A percentile compares a stretch with the other conserved stretches of the same genome.
Evolutionary conservation across 2,113 vertebrate genomes (phyloP).

Genomic region (Passerina amoena): DNA sequence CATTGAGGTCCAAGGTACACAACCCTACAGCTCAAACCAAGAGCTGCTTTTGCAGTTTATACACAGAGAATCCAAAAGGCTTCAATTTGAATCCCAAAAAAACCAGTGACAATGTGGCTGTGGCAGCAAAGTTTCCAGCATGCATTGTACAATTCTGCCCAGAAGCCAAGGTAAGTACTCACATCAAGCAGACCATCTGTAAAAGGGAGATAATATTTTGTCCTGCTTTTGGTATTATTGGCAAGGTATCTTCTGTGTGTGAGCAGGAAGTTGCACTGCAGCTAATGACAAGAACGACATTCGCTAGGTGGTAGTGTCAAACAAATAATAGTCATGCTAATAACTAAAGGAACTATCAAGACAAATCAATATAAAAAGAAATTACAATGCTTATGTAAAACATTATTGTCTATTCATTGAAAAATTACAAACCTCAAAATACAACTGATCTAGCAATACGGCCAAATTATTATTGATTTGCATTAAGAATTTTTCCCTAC

Average conservation of each 20-base stretch:
- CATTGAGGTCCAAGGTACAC: background rate
- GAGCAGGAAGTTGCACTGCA: background rate
- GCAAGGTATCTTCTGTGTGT: rapidly evolving
- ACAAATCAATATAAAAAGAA: slow-evolving; percentile 53
- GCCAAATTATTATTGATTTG: slow-evolving; percentile 75
- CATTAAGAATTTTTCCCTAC: slow-evolving; percentile 41
- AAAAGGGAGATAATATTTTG: background rate
- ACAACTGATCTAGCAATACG: slow-evolving; percentile 46
- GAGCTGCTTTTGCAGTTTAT: background rate
- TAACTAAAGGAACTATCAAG: slow-evolving; percentile 29
- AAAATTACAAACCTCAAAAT: slow-evolving; percentile 61
- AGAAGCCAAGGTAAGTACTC: background rate
- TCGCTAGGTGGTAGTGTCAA: slow-evolving; percentile 6
- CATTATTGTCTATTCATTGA: slow-evolving; percentile 55
- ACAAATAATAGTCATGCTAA: background rate
- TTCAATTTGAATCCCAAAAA: background rate
- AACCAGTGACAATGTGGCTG: background rate
- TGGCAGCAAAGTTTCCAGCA: background rate
- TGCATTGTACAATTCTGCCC: background rate
- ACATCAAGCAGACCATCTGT: rapidly evolving
- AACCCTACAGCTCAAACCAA: background rate
- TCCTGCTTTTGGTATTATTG: background rate
- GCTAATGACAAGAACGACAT: background rate
- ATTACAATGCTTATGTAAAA: slow-evolving; percentile 47
- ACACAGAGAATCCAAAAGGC: background rate